A percentile compares a stretch with the other conserved stretches of the same genome.
Evolutionary conservation across 2,113 vertebrate genomes (phyloP).

Genomic region (Suricata suricatta): DNA sequence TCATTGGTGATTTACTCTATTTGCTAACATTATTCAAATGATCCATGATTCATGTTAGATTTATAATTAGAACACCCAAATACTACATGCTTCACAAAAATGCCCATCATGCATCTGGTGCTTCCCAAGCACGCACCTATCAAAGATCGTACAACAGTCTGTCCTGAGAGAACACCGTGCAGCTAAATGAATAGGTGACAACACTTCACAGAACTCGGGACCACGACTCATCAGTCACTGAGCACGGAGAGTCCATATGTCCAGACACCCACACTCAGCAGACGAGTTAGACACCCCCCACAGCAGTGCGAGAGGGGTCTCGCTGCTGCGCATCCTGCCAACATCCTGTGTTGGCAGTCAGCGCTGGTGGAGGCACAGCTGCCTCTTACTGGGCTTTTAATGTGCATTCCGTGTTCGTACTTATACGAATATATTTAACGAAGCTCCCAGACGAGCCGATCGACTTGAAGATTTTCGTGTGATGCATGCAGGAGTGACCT

Average conservation of each 20-base stretch:
- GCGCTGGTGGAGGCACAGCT: rapidly evolving
- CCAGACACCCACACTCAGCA: too few species aligned
- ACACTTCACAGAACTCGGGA: not conserved
- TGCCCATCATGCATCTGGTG: rapidly evolving
- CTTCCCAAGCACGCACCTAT: not conserved
- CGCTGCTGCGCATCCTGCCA: rapidly evolving
- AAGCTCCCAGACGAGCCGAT: not conserved
- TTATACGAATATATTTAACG: not conserved
- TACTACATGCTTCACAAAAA: not conserved
- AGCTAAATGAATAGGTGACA: not conserved
- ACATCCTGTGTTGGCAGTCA: rapidly evolving
- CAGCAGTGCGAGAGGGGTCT: too few species aligned
- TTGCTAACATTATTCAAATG: not conserved
- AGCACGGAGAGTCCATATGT: rapidly evolving
- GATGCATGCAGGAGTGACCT: rapidly evolving
- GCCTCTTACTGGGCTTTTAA: not conserved
- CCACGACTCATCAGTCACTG: rapidly evolving
- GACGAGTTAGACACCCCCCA: rapidly evolving
- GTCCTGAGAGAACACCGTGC: rapidly evolving
- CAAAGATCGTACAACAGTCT: rapidly evolving
- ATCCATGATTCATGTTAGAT: rapidly evolving
- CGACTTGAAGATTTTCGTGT: not conserved
- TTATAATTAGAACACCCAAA: not conserved
- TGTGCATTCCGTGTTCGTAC: not conserved
- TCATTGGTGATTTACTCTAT: not conserved